Evolutionary conservation across 2,888 invertebrate species (phyloP).

Genomic region (Limnephilus rhombicus): DNA sequence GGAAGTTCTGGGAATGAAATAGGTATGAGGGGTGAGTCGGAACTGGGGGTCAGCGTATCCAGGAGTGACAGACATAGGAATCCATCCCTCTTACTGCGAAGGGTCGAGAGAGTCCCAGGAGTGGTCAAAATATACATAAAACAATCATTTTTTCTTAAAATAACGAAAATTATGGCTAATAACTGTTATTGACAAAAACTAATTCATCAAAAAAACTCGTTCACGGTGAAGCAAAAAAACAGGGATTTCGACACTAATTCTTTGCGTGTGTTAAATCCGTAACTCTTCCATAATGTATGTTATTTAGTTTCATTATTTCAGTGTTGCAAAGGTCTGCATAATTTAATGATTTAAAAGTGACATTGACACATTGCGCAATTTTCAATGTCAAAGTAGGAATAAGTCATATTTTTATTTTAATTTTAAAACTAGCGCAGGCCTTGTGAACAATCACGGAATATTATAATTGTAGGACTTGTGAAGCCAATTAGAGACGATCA

Average conservation of each 20-base stretch:
- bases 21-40: no score
- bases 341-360: conserved; percentile 5
- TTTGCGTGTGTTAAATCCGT: background rate
- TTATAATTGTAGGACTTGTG: no score
- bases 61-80: no score
- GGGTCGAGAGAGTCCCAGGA: no score
- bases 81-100: no score
- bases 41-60: no score
- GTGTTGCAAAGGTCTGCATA: background rate
- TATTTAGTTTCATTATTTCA: background rate
- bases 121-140: no score
- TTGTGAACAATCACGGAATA: no score
- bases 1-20: no score
- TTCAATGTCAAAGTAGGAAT: background rate
- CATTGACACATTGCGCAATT: background rate
- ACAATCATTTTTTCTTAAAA: background rate
- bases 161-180: background rate
- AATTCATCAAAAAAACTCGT: background rate
- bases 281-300: background rate
- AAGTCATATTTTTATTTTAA: background rate
- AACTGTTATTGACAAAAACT: background rate
- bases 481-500: no score
- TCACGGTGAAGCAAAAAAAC: background rate
- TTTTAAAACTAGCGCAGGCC: background rate
- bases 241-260: background rate